These are phyloP conservation scores for Nannospalax galili DNA, from an alignment of 2,113 vertebrate genomes.

Conservation along the genomic window DNA sequence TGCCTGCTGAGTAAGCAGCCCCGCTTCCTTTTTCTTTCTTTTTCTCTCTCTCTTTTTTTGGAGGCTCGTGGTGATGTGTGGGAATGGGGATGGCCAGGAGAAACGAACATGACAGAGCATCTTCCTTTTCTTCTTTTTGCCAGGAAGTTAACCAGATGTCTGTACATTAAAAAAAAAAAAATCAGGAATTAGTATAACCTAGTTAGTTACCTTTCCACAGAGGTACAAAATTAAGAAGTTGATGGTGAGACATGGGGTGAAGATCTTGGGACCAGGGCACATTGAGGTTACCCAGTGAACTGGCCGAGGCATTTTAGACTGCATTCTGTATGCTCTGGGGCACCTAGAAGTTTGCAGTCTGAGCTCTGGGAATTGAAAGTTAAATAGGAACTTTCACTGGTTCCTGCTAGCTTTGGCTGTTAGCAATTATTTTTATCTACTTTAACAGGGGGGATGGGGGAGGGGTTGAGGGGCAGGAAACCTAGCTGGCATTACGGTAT, in stretches of 20 bases:
- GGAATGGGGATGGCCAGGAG: conserved; percentile 23
- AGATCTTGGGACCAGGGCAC: background rate
- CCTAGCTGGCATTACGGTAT: conserved; percentile 65
- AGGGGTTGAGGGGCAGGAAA: conserved; percentile 61
- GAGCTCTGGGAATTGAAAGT: conserved; percentile 58
- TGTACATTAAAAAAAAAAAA: background rate
- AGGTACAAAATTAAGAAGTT: conserved; percentile 1
- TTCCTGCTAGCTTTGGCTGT: conserved; percentile 67
- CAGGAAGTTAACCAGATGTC: conserved; percentile 54
- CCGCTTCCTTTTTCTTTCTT: background rate
- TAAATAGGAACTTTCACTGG: conserved; percentile 72
- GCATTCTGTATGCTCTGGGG: background rate
- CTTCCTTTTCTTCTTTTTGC: conserved; percentile 47
- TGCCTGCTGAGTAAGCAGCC: conserved; percentile 65
- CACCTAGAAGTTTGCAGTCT: background rate
- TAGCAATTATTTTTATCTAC: conserved; percentile 80
- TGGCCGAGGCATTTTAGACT: background rate
- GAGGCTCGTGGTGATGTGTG: background rate
- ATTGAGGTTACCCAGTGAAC: background rate
- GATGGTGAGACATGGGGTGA: background rate
- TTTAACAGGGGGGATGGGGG: background rate
- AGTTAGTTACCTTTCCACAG: conserved; percentile 30
- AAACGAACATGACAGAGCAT: background rate
- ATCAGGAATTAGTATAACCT: background rate
- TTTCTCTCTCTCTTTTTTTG: background rate